A percentile compares a stretch with the other conserved stretches of the same genome.
These are phyloP conservation scores for Orientallactaga sibirica DNA, from an alignment of 2,797 vertebrate genomes.

Conservation along the genomic window DNA sequence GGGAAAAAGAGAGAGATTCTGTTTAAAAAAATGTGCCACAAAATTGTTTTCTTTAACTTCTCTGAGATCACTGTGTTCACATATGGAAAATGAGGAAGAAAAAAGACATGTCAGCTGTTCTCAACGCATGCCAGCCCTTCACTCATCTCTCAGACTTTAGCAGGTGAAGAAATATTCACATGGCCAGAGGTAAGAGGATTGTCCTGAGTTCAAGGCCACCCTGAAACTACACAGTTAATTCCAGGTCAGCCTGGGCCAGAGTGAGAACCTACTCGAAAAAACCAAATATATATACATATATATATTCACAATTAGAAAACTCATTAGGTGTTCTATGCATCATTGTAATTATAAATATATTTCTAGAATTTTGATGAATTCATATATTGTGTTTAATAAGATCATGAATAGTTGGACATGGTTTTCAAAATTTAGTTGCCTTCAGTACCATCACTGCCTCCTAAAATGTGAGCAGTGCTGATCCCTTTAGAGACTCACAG, in stretches of 20 bases:
- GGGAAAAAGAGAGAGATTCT: background rate
- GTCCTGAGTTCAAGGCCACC: no score
- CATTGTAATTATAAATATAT: background rate
- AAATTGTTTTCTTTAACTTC: background rate
- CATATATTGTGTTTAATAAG: background rate
- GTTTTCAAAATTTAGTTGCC: conserved; percentile 20
- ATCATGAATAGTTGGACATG: background rate
- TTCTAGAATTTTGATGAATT: conserved; percentile 14
- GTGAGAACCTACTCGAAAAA: no score
- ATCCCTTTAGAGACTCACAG: background rate
- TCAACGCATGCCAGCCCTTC: background rate
- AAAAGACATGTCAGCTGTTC: background rate
- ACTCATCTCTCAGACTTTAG: background rate
- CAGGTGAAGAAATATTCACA: background rate
- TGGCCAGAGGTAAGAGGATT: no score
- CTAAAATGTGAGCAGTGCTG: background rate
- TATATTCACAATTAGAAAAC: background rate
- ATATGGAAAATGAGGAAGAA: background rate
- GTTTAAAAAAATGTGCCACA: background rate
- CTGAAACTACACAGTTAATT: no score
- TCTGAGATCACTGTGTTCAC: background rate
- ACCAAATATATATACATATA: no score
- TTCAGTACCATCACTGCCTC: background rate
- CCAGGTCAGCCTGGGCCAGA: no score
- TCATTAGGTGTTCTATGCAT: background rate